A percentile compares a stretch with the other conserved stretches of the same genome.
Conservation (phyloP, 2,113 vertebrate genomes). For the Phalacrocorax brasilianus region DNA sequence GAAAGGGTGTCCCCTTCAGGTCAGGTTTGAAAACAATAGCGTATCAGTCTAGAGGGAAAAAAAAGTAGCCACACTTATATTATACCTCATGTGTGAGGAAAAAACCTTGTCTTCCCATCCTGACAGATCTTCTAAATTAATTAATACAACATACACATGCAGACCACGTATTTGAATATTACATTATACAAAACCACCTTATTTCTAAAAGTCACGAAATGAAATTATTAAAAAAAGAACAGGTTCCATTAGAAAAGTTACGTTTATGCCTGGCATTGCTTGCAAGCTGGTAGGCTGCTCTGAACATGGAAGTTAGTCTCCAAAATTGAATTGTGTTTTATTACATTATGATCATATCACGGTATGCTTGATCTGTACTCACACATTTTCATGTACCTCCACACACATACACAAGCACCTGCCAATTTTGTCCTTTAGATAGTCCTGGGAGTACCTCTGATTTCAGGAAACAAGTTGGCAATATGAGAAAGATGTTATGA, state of each 20-base stretch:
- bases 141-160: neutral
- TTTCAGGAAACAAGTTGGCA: neutral
- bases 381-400: neutral
- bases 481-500: neutral
- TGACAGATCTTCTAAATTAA: neutral
- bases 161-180: neutral
- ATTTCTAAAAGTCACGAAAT: neutral
- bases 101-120: neutral
- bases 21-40: neutral
- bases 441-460: neutral
- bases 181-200: neutral
- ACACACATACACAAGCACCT: neutral
- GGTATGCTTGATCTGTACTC: neutral
- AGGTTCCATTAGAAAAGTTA: neutral
- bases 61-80: neutral
- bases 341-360: neutral
- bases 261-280: neutral
- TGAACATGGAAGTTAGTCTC: neutral
- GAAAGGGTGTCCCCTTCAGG: neutral
- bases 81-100: neutral
- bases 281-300: neutral
- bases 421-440: neutral
- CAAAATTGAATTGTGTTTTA: neutral
- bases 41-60: neutral
- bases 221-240: neutral